Base-by-base conservation (phyloP, 2,797 vertebrate genomes). In the Eleutherodactylus coqui region DNA sequence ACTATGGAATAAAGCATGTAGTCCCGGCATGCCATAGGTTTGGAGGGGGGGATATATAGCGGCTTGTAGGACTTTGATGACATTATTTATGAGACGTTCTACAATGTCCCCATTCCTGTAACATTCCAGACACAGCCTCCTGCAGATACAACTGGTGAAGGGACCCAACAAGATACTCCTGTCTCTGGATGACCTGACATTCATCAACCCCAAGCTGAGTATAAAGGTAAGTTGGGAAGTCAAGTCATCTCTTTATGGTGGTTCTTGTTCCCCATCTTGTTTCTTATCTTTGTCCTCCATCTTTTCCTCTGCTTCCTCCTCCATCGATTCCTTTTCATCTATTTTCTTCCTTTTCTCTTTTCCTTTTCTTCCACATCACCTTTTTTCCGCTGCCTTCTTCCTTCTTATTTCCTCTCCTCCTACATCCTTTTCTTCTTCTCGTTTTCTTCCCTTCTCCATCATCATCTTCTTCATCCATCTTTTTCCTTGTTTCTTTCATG, bases 91-190 rank as follows among this genome's bases (percentile, higher is more conserved):
- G 19, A 43, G 36, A 24, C 10, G 1, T 43, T 41, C 36, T n/a
- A 21, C 3, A n/a, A 11, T 13, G 19, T 41, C 21, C 6, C 14
- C 29, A 17, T 17, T 43, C 38, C 67, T 67, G 62, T 36, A 19
- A 34, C 19, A 47, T 91, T 89, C 45, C 91, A 99, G 97, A 89
- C 91, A 91, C 88, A 93, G 90, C 84, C 91, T 97, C 88, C 94
- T 96, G 87, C 96, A 97, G 91, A 97, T 96, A 85, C 96, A 97
- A 86, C 89, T 98, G 85, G 90, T 97, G 88, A 97, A 94, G 92
- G 97, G 97, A 79, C 96, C 96, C 3, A 97, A 96, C 90, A 94
- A 96, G 89, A 96, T 97, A 86, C 89, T 98, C 49, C 85, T 98
- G 75, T 97, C 94, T 19, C 89, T 97, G 83, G 94, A 97, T 16